Base-by-base conservation (phyloP, 2,888 invertebrate genomes). In the Agrilus cyanescens region DNA sequence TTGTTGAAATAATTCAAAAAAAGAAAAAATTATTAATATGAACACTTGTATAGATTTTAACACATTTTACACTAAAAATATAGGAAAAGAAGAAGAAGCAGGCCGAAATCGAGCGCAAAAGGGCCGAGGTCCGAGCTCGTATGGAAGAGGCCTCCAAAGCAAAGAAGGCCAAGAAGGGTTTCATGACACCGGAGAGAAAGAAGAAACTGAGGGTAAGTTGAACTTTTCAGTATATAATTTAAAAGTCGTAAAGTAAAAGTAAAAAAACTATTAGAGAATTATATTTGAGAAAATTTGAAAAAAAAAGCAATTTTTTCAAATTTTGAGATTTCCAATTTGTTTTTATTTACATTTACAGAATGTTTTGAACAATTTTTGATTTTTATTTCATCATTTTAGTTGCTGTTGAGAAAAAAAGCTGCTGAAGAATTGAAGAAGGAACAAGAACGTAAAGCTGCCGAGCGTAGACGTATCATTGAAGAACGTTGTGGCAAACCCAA, bases 171-270 rank as follows among this genome's bases (percentile, higher is more conserved):
- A 97, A 97, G 86, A 97, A 96, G 77, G 97, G 97, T 81, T 96
- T 97, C 84, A 95, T 95, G 91, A 95, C 97, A 65, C 95, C 96
- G 51, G 96, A 97, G 75, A 93, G 97, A 75, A 97, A 97, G 88
- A 97, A 96, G 89, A 95, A 96, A 73, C 90, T 97, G 67, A 86
- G 96, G 82, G 95, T 95, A 67, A 77, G 85, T 76, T 37, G 15
- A 13, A 29, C 4, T 25, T 29, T 4, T 20, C 20, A 20, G 20
- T 20, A 20, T 2, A 20, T 4, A 20, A n/a, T n/a, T n/a, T n/a
- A n/a, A n/a, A n/a, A n/a, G n/a, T n/a, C n/a, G n/a, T n/a, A n/a
- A n/a, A n/a, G n/a, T n/a, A n/a, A n/a, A n/a, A n/a, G n/a, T n/a
- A n/a, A n/a, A n/a, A n/a, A n/a, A n/a, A n/a, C n/a, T n/a, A n/a